Evolutionary conservation across 37 sponge, comb jelly and placozoan genomes (phyloP).

Genomic region (Halisarca cf. caerulea): DNA sequence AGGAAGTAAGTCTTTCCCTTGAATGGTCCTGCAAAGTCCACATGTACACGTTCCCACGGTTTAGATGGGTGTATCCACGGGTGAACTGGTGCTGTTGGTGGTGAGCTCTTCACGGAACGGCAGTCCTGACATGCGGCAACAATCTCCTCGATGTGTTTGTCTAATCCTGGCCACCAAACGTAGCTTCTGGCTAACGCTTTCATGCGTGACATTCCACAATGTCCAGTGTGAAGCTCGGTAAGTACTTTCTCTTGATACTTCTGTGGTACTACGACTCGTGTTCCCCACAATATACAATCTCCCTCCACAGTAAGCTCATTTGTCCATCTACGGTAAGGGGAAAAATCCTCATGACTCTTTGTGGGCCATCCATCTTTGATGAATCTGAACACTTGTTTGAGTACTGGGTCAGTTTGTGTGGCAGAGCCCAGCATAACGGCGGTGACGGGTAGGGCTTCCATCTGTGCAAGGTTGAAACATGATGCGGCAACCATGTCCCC

Average conservation of each 20-base stretch:
- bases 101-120: not conserved
- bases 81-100: slow-evolving; percentile 2
- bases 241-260: slow-evolving; percentile 6
- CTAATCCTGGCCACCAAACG: slow-evolving; percentile 53
- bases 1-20: not conserved
- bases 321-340: slow-evolving; percentile 6
- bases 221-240: slow-evolving; percentile 42
- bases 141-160: slow-evolving; percentile 29
- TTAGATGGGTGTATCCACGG: not conserved
- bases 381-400: not conserved
- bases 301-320: slow-evolving; percentile 28
- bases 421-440: not conserved
- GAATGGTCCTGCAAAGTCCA: slow-evolving; percentile 6
- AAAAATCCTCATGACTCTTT: not conserved
- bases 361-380: slow-evolving; percentile 38
- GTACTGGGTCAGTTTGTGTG: slow-evolving; percentile 22
- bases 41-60: not conserved
- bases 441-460: slow-evolving; percentile 15
- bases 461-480: not conserved
- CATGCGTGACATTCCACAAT: slow-evolving; percentile 45
- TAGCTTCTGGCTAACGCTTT: slow-evolving; percentile 38
- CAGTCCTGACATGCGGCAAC: slow-evolving; percentile 22
- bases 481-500: not conserved
- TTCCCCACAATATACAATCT: slow-evolving; percentile 41
- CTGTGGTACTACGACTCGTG: slow-evolving; percentile 36